Percentiles rank a stretch among this genome's conserved stretches.
Evolutionary conservation across 1,140 invertebrate genomes (phyloP).

Genomic region (Cyphomyrmex costatus): DNA sequence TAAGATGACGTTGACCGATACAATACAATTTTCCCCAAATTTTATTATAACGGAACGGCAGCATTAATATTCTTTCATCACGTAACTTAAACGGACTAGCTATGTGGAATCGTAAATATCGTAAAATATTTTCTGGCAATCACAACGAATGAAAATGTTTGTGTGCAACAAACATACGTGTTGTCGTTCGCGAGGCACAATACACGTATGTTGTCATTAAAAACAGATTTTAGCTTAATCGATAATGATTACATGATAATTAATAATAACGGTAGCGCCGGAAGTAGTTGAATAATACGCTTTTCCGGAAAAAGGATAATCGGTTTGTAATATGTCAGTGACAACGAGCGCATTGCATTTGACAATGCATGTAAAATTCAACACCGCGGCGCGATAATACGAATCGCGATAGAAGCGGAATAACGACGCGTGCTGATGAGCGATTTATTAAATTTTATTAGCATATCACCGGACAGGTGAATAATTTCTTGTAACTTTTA

Average conservation of each 20-base stretch:
- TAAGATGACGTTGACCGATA: slow-evolving; percentile 40
- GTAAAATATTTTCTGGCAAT: neutral
- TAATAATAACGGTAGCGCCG: slow-evolving; percentile 11
- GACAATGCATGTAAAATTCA: slow-evolving; percentile 31
- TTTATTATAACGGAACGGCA: neutral
- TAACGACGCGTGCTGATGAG: slow-evolving; percentile 13
- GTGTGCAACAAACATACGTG: no score
- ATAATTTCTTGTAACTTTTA: slow-evolving; percentile 62
- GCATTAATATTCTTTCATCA: neutral
- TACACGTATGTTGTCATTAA: neutral
- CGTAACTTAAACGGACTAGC: neutral
- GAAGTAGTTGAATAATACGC: slow-evolving; percentile 39
- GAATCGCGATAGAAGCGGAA: slow-evolving; percentile 22
- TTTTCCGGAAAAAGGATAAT: slow-evolving; percentile 45
- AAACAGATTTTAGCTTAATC: slow-evolving; percentile 34
- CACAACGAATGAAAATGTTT: neutral
- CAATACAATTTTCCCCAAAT: slow-evolving; percentile 39
- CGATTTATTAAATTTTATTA: slow-evolving; percentile 61
- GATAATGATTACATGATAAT: slow-evolving; percentile 28
- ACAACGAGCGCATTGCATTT: slow-evolving; percentile 19
- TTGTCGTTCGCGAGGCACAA: neutral
- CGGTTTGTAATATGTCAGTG: slow-evolving; percentile 36
- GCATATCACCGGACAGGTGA: slow-evolving; percentile 44
- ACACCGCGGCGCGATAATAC: slow-evolving; percentile 13
- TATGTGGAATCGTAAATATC: neutral